Evolutionary conservation across 1,140 invertebrate species (phyloP), one percentile per base, ranked within the genome.

Genomic region (Neodiprion virginianus): DNA sequence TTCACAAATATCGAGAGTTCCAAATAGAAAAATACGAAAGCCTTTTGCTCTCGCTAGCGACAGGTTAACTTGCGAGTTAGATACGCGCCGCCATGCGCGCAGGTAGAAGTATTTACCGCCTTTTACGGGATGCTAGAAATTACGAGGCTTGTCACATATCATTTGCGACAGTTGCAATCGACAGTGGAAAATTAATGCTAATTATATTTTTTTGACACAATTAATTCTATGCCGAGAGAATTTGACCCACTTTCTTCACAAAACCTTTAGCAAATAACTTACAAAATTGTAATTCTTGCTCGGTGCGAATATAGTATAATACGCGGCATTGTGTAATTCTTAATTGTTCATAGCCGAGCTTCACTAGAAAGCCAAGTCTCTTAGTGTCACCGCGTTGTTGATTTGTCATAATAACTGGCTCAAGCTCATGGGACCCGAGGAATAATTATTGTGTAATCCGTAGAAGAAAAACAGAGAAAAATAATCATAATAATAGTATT

Each of bases 301-400:
- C 28, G 28, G 28, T 40, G 28, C 28, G 28, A 40, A 40, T 40
- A 4, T 40, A 40, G 2, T 40, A 40, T 40, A 40, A 40, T 14
- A 17, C n/a, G 8, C 11, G 78, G 78, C 76, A 77, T 83, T 83
- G 82, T 84, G 82, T 76, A 83, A 84, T 80, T 81, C 17, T 72
- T 81, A 85, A 85, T 84, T 83, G 80, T 74, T 48, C 28, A 40
- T 40, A 28, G 70, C 71, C 73, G 75, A 77, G 73, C 75, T 78
- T 76, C 50, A 71, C 74, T 77, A 78, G 79, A 80, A 80, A 78
- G 79, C 78, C 77, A 8, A 14, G n/a, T 61, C 28, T 40, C 76
- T 61, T 69, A 65, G 76, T 76, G 77, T 74, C 70, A n/a, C 67
- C 67, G 40, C 21, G 67, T 21, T 40, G 74, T 72, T 61, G 75